phyloP scores from a whole-genome alignment of 2,888 invertebrate species.

The Caenorhabditis uteleia region DNA sequence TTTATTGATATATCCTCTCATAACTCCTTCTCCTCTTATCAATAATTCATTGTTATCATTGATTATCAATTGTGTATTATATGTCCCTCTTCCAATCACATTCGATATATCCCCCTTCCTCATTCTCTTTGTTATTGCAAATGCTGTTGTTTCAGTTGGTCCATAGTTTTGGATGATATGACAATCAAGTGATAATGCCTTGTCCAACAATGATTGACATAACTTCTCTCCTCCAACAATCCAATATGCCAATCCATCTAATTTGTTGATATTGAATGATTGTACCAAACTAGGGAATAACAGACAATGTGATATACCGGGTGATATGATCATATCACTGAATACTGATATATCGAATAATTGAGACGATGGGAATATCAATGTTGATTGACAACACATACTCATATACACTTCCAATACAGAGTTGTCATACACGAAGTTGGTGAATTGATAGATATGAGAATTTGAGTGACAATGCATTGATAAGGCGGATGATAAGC shows the following conservation, averaged over 20 bases:
- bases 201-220: slow-evolving; percentile 40
- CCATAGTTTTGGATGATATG: slow-evolving; percentile 63
- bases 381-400: slow-evolving; percentile 38
- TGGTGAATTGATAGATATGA: slow-evolving; percentile 47
- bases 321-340: slow-evolving; percentile 11
- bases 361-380: slow-evolving; percentile 19
- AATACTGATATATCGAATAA: slow-evolving; percentile 48
- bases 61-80: slow-evolving; percentile 32
- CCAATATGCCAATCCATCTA: slow-evolving; percentile 54
- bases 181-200: slow-evolving; percentile 31
- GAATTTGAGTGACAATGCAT: slow-evolving; percentile 19
- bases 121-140: slow-evolving; percentile 50
- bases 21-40: slow-evolving; percentile 49
- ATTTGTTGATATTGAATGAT: slow-evolving; percentile 28
- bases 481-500: slow-evolving; percentile 21
- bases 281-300: slow-evolving; percentile 50
- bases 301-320: slow-evolving; percentile 54
- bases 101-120: slow-evolving; percentile 43
- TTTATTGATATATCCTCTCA: slow-evolving; percentile 59
- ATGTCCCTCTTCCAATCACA: slow-evolving; percentile 51
- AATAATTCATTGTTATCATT: slow-evolving; percentile 26
- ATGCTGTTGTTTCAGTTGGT: slow-evolving; percentile 64
- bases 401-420: slow-evolving; percentile 59
- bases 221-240: slow-evolving; percentile 62
- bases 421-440: slow-evolving; percentile 63